Base-by-base conservation (phyloP, 1,140 invertebrate species). In the Belonocnema kinseyi region DNA sequence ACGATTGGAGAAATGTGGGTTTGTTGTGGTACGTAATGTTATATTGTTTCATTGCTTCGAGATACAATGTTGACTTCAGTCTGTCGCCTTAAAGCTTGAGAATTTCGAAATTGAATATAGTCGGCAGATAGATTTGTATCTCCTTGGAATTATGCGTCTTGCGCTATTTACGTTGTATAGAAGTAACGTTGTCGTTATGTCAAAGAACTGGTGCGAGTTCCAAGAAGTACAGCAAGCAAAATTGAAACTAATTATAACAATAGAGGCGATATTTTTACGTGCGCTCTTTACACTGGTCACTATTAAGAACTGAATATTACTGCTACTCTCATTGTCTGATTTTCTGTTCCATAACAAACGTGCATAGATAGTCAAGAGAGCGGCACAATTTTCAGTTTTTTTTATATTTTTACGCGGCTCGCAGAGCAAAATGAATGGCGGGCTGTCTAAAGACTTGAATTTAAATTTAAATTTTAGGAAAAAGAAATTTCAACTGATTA, bases 1-100 rank as follows among this genome's bases (percentile, higher is more conserved):
- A 46, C 3, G 16, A 66, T 11, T 58, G 21, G 21, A 61, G 13
- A 66, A 66, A 16, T 66, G 61, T 66, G 61, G 61, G 46, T 66
- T 66, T 66, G 26, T 66, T 66, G 26, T 66, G 61, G 61, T 66
- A 16, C 40, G 40, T 66, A 66, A 66, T 66, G 61, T 66, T 66
- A 66, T 66, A 66, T 66, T 66, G 61, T 66, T 46, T 66, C 61
- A 66, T 66, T 66, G 61, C 61, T 66, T 46, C 13, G 61, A 40
- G 61, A 66, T 66, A 66, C 46, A 33, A 40, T 66, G 61, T 40
- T 14, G 33, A 26, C 40, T 66, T 66, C 40, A 46, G 40, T 46
- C 40, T 66, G 61, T 40, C 26, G 16, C 61, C 40, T 66, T 40
- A 10, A 13, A 33, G 26, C 56, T 61, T 66, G 12, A 26, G 26